phyloP scores from a whole-genome alignment of 30 jellyfish, hydroid and myxozoan genomes.

The Sanderia malayensis region DNA sequence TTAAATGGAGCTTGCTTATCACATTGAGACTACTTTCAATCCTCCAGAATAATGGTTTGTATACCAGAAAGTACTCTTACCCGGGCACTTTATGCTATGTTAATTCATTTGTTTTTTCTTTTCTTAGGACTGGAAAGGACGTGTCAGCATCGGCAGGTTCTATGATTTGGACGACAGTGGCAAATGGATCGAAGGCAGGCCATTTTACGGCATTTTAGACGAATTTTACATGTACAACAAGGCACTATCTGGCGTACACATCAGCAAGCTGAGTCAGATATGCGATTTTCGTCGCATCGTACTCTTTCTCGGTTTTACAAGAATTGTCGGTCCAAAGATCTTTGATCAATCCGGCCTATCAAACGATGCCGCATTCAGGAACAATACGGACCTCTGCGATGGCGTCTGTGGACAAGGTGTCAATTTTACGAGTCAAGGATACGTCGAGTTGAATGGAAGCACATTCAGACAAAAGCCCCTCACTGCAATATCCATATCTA shows the following conservation, averaged over 20 bases:
- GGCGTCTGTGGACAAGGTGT: conserved; percentile 86
- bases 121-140: conserved; percentile 89
- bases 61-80: too few species aligned
- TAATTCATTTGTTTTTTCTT: too few species aligned
- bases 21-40: too few species aligned
- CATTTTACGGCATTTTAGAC: conserved; percentile 76
- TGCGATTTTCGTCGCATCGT: conserved; percentile 86
- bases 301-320: conserved; percentile 62
- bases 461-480: conserved; percentile 81
- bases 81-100: too few species aligned
- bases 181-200: conserved; percentile 83
- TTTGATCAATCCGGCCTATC: conserved; percentile 88
- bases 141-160: conserved; percentile 78
- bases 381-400: conserved; percentile 46
- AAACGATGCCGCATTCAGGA: conserved; percentile 57
- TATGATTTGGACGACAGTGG: conserved; percentile 79
- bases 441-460: conserved; percentile 61
- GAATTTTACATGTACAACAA: conserved; percentile 72
- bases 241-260: conserved; percentile 65
- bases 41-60: too few species aligned
- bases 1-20: too few species aligned
- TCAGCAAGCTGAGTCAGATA: conserved; percentile 78
- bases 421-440: conserved; percentile 58
- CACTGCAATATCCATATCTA: conserved; percentile 75
- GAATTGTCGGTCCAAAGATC: conserved; percentile 33